Base-by-base conservation (phyloP, 1,140 invertebrate genomes). In the Phenacoccus solenopsis region DNA sequence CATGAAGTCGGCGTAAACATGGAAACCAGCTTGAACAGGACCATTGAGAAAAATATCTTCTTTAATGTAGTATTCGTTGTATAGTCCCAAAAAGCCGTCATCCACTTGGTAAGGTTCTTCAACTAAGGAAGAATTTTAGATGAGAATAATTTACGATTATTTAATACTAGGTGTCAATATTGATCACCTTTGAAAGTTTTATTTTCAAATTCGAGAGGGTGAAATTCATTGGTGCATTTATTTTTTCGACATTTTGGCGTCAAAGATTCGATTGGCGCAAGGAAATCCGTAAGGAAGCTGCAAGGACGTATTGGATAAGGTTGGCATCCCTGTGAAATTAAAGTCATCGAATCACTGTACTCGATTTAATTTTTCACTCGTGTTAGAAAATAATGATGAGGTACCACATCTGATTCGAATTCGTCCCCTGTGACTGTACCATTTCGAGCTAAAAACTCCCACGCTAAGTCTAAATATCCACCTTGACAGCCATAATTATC, bases 1-100 rank as follows among this genome's bases (percentile, higher is more conserved):
- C 57, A 75, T 32, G 71, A 85, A 84, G 71, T 81, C 80, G 13
- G 70, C 59, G 59, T 79, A 79, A 16, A 85, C 82, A 70, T 81
- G 76, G 74, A 84, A 84, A 4, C 78, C 77, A 1, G 84, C 80
- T 10, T 81, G 77, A 3, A 85, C 72, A 2, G 84, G 84, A n/a
- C 84, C 79, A 13, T 80, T 75, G 12, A 83, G 59, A n/a, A 67
- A 71, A 27, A 75, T 73, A 61, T 75, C 73, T 59, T 74, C 70
- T 68, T 61, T 69, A 1, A 68, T 68, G 7, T 1, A 28, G 12
- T 72, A 71, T 28, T 9, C 70, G 7, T n/a, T 49, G 20, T 16
- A 49, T 5, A 49, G 3, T 9, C 38, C 38, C 13, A 49, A 49
- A 5, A n/a, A n/a, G 16, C 20, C 38, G 5, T n/a, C n/a, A n/a